These are phyloP conservation scores for Rhagophthalmus giganteus DNA, from an alignment of 2,888 invertebrate genomes.

Conservation along the genomic window DNA sequence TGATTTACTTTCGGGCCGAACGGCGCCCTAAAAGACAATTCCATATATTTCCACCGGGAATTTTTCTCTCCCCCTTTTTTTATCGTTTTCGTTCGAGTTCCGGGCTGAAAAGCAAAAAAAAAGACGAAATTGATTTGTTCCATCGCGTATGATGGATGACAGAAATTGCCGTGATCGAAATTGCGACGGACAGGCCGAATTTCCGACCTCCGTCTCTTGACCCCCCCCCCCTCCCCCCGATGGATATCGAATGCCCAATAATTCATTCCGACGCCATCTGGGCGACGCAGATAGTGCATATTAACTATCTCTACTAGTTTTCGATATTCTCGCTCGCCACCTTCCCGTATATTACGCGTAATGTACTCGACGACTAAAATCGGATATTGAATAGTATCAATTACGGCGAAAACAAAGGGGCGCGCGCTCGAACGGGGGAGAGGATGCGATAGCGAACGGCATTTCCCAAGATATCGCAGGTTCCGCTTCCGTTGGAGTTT, in stretches of 20 bases:
- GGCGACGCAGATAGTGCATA: constrained; percentile 22
- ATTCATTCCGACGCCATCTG: constrained; percentile 19
- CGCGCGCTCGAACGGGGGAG: constrained; percentile 36
- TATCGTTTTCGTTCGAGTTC: constrained; percentile 4
- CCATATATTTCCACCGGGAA: neutral
- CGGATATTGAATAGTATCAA: constrained; percentile 39
- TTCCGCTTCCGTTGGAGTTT: constrained; percentile 39
- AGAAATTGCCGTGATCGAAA: too few species aligned
- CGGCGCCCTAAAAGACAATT: neutral
- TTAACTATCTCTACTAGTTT: constrained; percentile 20
- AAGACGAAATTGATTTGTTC: constrained; percentile 8
- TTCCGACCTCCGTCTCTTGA: neutral
- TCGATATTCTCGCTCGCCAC: constrained; percentile 7
- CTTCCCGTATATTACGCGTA: constrained; percentile 13
- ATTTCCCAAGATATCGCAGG: constrained; percentile 40
- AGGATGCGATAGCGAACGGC: constrained; percentile 25
- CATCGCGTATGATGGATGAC: constrained; percentile 6
- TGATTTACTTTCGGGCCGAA: constrained; percentile 7
- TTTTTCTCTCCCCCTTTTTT: constrained; percentile 8
- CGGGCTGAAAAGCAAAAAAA: neutral
- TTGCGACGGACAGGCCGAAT: neutral
- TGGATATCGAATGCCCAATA: constrained; percentile 18
- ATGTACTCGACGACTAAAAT: constrained; percentile 18
- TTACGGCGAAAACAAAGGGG: constrained; percentile 43
- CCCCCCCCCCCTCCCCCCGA: constrained; percentile 3